Percentiles rank a stretch among this genome's conserved stretches.
These are phyloP conservation scores for Xestia xanthographa DNA, from an alignment of 2,888 invertebrate genomes.

Conservation along the genomic window DNA sequence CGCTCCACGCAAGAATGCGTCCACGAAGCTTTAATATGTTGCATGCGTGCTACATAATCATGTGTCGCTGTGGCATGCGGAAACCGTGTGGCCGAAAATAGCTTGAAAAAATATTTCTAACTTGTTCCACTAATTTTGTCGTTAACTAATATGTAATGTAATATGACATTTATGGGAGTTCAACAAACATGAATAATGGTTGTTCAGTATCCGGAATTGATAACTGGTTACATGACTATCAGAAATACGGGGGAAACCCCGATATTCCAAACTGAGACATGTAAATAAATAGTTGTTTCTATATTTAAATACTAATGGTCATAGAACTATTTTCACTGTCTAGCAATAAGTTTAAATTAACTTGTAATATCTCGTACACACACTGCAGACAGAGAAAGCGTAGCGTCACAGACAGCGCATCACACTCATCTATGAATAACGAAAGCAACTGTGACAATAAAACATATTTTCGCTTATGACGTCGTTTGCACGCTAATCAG, in stretches of 20 bases:
- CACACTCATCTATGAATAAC: conserved; percentile 43
- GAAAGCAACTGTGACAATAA: conserved; percentile 41
- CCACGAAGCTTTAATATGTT: conserved; percentile 46
- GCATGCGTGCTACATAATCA: conserved; percentile 52
- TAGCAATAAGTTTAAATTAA: neutral
- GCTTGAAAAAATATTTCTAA: conserved; percentile 43
- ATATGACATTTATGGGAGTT: conserved; percentile 21
- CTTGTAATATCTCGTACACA: conserved; percentile 9
- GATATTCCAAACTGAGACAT: neutral
- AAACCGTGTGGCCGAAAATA: conserved; percentile 60
- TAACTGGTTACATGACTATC: neutral
- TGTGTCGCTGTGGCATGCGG: conserved; percentile 56
- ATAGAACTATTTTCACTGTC: neutral
- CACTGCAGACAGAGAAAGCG: conserved; percentile 34
- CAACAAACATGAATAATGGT: neutral
- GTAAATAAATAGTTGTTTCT: neutral
- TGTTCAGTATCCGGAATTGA: conserved; percentile 3
- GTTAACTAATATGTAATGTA: conserved; percentile 27
- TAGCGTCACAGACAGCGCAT: conserved; percentile 18
- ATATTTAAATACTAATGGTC: neutral
- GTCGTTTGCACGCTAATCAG: conserved; percentile 28
- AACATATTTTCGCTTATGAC: conserved; percentile 41
- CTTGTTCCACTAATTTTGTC: conserved; percentile 35
- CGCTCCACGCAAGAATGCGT: conserved; percentile 58
- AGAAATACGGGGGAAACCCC: conserved; percentile 9